Conservation (phyloP, 2,888 invertebrate species). For the Lathronympha strigana region DNA sequence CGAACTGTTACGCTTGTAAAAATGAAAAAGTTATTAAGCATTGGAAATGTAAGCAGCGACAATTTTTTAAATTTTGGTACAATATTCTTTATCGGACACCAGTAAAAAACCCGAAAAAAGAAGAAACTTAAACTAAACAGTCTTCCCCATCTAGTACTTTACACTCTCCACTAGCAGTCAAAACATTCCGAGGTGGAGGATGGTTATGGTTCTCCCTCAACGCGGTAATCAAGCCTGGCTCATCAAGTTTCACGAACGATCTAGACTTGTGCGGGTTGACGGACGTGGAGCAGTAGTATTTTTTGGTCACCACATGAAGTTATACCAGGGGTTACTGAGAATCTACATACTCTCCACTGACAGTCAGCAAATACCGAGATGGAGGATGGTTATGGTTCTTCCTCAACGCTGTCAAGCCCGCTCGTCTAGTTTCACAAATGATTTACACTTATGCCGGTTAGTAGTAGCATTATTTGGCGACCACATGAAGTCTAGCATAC, state of each 20-base stretch:
- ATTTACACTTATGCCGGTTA: not conserved
- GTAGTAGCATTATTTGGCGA: not conserved
- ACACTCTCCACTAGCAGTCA: not conserved
- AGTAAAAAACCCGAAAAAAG: too few species aligned
- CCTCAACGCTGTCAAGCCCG: not conserved
- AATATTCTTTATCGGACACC: too few species aligned
- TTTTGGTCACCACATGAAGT: not conserved
- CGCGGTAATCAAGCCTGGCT: not conserved
- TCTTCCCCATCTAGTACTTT: too few species aligned
- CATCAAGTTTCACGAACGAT: not conserved
- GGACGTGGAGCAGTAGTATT: not conserved
- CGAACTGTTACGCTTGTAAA: too few species aligned
- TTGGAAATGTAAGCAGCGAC: too few species aligned
- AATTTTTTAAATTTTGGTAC: too few species aligned
- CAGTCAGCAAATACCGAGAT: not conserved
- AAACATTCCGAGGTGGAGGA: not conserved
- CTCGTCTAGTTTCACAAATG: not conserved
- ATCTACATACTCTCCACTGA: too few species aligned
- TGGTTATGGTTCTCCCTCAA: constrained; percentile 3
- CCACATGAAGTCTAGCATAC: too few species aligned
- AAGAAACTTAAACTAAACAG: too few species aligned
- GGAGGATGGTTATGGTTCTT: not conserved
- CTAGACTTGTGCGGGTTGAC: not conserved
- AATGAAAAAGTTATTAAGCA: too few species aligned
- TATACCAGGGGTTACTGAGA: not conserved